Evolutionary conservation across 2,888 invertebrate species (phyloP).

Genomic region (Camponotus fellah): DNA sequence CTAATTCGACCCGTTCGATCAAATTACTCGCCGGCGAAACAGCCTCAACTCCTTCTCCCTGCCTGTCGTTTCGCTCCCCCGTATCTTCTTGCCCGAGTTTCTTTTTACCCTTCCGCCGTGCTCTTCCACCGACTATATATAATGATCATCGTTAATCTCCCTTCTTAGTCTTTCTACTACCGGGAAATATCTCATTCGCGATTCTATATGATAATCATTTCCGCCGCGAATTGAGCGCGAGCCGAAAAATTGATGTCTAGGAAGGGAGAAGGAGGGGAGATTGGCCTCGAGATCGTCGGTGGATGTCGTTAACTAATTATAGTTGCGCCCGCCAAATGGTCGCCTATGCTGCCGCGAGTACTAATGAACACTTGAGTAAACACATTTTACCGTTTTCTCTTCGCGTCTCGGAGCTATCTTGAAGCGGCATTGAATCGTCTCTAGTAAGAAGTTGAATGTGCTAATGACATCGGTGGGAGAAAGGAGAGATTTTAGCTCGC

Average conservation of each 20-base stretch:
- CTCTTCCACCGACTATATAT: slow-evolving; percentile 53
- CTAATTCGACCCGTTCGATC: slow-evolving; percentile 75
- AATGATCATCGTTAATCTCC: slow-evolving; percentile 69
- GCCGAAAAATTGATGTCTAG: slow-evolving; percentile 28
- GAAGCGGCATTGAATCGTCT: slow-evolving; percentile 34
- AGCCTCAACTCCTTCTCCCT: slow-evolving; percentile 48
- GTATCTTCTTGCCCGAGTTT: slow-evolving; percentile 27
- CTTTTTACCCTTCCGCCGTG: slow-evolving; percentile 56
- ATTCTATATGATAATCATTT: slow-evolving; percentile 61
- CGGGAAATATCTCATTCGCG: slow-evolving; percentile 57
- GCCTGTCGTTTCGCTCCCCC: slow-evolving; percentile 9
- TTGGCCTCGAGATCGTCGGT: slow-evolving; percentile 39
- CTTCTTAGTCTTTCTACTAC: slow-evolving; percentile 62
- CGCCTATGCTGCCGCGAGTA: slow-evolving; percentile 39
- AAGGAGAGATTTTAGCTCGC: slow-evolving; percentile 6
- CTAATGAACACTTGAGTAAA: slow-evolving; percentile 56
- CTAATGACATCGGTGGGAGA: slow-evolving; percentile 42
- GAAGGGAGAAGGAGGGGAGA: neutral
- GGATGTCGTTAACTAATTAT: slow-evolving; percentile 57
- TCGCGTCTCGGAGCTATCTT: slow-evolving; percentile 48
- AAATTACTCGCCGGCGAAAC: slow-evolving; percentile 70
- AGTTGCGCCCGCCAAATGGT: slow-evolving; percentile 54
- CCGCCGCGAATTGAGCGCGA: slow-evolving; percentile 40
- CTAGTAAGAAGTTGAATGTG: slow-evolving; percentile 45
- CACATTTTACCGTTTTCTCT: slow-evolving; percentile 56